phyloP scores from a whole-genome alignment of 2,113 vertebrate species.

The Sula dactylatra region DNA sequence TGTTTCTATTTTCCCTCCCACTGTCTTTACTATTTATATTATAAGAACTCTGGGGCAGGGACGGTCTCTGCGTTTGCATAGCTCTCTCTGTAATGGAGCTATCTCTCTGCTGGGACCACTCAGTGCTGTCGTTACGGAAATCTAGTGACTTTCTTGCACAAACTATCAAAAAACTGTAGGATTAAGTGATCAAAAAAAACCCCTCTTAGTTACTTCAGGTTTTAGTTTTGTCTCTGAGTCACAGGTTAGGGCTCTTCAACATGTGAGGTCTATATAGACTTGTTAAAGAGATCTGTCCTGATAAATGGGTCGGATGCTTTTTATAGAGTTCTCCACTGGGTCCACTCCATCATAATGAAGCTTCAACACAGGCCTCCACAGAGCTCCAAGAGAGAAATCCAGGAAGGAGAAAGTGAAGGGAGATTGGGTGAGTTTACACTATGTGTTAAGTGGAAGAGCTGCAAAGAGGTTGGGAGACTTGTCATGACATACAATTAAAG shows the following conservation, averaged over 20 bases:
- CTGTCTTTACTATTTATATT: constrained; percentile 40
- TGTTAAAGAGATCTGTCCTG: constrained; percentile 51
- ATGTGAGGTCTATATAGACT: background rate
- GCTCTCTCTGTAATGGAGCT: background rate
- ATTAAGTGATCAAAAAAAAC: background rate
- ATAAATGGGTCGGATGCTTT: constrained; percentile 54
- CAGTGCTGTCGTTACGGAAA: background rate
- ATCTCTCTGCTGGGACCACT: background rate
- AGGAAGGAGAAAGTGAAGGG: constrained; percentile 56
- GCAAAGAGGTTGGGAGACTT: constrained; percentile 69
- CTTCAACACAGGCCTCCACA: background rate
- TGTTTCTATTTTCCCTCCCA: constrained; percentile 10
- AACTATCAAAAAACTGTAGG: background rate
- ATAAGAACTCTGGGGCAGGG: constrained; percentile 19
- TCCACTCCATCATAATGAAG: constrained; percentile 37
- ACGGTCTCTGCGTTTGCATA: constrained; percentile 11
- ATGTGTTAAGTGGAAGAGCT: constrained; percentile 60
- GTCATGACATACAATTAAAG: constrained; percentile 70
- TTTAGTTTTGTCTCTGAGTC: constrained; percentile 16
- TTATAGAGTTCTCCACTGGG: constrained; percentile 37
- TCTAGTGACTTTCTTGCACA: background rate
- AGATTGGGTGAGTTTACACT: constrained; percentile 51
- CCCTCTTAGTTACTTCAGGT: background rate
- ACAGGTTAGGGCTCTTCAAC: constrained; percentile 20
- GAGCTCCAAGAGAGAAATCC: constrained; percentile 19